Evolutionary conservation across 2,888 invertebrate species (phyloP).

Genomic region (Epistrophe grossulariae): DNA sequence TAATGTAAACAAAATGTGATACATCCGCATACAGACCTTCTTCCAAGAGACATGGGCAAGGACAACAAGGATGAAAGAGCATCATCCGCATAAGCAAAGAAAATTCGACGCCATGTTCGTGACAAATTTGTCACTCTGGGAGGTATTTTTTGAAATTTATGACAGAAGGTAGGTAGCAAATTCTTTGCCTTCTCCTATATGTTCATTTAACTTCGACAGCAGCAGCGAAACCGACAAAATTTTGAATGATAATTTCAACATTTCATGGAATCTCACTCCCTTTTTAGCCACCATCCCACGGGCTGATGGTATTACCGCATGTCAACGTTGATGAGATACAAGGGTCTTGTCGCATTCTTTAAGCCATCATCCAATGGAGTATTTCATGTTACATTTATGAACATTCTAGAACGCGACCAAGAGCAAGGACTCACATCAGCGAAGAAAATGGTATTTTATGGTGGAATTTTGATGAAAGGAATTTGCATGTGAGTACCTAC

Average conservation of each 20-base stretch:
- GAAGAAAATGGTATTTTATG: conserved; percentile 48
- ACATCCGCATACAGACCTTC: conserved; percentile 26
- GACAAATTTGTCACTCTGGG: conserved; percentile 68
- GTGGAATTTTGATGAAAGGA: conserved; percentile 57
- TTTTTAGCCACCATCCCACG: background rate
- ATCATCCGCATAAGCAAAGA: background rate
- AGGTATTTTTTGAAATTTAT: conserved; percentile 64
- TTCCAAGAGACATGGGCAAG: conserved; percentile 17
- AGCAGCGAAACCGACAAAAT: conserved; percentile 35
- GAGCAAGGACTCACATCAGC: background rate
- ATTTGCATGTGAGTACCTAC: conserved; percentile 56
- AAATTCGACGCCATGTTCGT: conserved; percentile 67
- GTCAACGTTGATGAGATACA: conserved; percentile 43
- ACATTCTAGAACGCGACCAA: background rate
- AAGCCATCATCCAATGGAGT: background rate
- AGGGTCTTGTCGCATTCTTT: conserved; percentile 12
- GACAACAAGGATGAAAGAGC: conserved; percentile 7
- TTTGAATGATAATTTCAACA: conserved; percentile 65
- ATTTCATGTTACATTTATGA: background rate
- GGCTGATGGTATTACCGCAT: conserved; percentile 32
- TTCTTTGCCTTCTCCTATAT: background rate
- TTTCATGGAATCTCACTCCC: conserved; percentile 37
- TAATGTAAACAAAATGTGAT: conserved; percentile 65
- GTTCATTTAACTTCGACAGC: conserved; percentile 39
- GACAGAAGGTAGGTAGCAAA: conserved; percentile 18